phyloP scores from a whole-genome alignment of 2,888 invertebrate species.

The Carcina quercana region DNA sequence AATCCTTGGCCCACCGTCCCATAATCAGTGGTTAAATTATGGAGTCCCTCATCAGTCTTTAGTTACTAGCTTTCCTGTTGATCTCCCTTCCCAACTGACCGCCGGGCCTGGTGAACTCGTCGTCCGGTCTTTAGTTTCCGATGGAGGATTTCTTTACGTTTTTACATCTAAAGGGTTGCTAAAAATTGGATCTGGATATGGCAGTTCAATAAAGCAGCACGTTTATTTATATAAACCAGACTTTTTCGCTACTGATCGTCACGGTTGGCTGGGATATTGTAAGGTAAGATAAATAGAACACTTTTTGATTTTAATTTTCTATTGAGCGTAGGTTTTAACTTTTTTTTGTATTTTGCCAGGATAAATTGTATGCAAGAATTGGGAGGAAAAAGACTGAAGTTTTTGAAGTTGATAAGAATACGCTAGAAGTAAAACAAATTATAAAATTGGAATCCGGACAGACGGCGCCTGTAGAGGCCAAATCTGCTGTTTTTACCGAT shows the following conservation, averaged over 20 bases:
- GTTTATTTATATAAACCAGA: slow-evolving; percentile 86
- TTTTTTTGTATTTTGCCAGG: slow-evolving; percentile 64
- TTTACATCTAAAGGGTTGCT: slow-evolving; percentile 88
- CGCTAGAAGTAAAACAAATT: slow-evolving; percentile 46
- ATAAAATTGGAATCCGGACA: slow-evolving; percentile 47
- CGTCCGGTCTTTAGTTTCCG: slow-evolving; percentile 83
- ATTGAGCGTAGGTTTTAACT: neutral
- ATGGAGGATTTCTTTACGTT: slow-evolving; percentile 93
- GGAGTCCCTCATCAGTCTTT: slow-evolving; percentile 88
- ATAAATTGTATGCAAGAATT: slow-evolving; percentile 86
- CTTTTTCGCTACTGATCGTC: slow-evolving; percentile 86
- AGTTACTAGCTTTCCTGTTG: slow-evolving; percentile 79
- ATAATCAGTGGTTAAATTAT: slow-evolving; percentile 92
- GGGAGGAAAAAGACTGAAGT: slow-evolving; percentile 66
- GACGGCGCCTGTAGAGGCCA: slow-evolving; percentile 40
- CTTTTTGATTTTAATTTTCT: neutral
- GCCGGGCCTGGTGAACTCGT: slow-evolving; percentile 49
- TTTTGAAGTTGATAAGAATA: slow-evolving; percentile 58
- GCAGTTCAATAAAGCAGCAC: slow-evolving; percentile 94
- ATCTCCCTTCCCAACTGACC: slow-evolving; percentile 43
- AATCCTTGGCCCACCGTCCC: slow-evolving; percentile 85
- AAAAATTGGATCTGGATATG: slow-evolving; percentile 96
- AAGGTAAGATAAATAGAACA: slow-evolving; percentile 69
- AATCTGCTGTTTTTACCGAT: slow-evolving; percentile 58
- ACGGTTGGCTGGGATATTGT: slow-evolving; percentile 91